Conservation (phyloP, 2,797 vertebrate species). For the Cirrhinus molitorella region DNA sequence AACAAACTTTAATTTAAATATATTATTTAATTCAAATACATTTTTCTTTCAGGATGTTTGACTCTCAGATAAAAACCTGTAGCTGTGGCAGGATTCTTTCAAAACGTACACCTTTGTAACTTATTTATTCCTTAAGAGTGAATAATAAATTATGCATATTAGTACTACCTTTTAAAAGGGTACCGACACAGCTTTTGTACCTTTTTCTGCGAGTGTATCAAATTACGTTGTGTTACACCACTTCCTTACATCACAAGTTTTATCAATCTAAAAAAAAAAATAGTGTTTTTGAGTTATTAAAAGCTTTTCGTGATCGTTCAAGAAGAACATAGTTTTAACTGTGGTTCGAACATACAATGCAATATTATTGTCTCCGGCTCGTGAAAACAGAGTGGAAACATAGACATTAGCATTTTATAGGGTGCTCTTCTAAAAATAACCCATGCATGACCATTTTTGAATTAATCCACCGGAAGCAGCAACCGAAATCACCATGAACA, state of each 20-base stretch:
- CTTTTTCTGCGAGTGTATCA: background rate
- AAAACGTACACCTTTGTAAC: background rate
- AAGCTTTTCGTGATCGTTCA: background rate
- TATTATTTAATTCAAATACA: background rate
- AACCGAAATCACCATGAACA: background rate
- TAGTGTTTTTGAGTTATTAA: background rate
- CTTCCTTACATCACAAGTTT: background rate
- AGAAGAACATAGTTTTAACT: background rate
- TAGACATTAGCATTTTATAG: conserved; percentile 18
- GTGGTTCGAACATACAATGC: background rate
- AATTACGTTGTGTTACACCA: background rate
- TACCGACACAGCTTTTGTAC: background rate
- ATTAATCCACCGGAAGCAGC: conserved; percentile 33
- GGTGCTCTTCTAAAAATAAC: conserved; percentile 39
- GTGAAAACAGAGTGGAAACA: background rate
- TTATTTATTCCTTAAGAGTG: background rate
- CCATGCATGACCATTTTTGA: conserved; percentile 1
- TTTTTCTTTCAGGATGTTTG: background rate
- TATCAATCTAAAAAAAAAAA: background rate
- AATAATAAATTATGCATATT: background rate
- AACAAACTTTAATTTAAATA: background rate
- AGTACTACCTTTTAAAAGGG: background rate
- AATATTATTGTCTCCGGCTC: background rate
- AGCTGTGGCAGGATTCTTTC: background rate
- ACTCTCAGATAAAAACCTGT: background rate